Base-by-base conservation (phyloP, 2,888 invertebrate species). In the Abrostola tripartita region DNA sequence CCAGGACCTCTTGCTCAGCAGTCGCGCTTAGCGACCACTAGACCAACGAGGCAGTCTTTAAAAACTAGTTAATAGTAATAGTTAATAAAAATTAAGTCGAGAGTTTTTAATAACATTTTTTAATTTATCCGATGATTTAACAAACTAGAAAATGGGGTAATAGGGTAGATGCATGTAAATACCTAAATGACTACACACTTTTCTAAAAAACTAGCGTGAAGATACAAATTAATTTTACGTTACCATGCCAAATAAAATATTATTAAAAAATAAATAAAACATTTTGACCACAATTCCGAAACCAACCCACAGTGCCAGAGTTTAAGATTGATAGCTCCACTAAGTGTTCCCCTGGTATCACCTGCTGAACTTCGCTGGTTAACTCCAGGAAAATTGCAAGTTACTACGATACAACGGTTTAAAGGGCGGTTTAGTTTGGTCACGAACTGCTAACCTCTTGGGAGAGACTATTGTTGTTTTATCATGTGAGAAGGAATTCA, bases 331-430 rank as follows among this genome's bases (percentile, higher is more conserved):
- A 88, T 88, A 82, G 84, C 78, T 62, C 61, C 47, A 79, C 85
- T 87, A 86, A 88, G 83, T 81, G 85, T 83, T 84, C 85, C 84
- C 81, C 71, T 74, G 81, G 74, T 78, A 81, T 85, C 84, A 86
- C 86, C 85, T 85, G 78, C 65, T 78, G 71, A 81, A 84, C 74
- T 79, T 77, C 74, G 64, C 81, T 78, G 76, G 82, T 81, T 81
- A 81, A 75, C 75, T 81, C 66, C 69, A 63, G 62, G 81, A 76
- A 82, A 81, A 84, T 86, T 80, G 75, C 73, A 78, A 77, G 68
- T 68, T 68, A 58, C 63, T 54, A 53, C 57, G 61, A 57, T 74
- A 68, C 57, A 67, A 66, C 52, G 55, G 52, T 52, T 41, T 66
- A 41, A 62, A 68, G 68, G 67, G 62, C 60, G 58, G 44, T 36